Conservation (phyloP, 2,888 invertebrate genomes). For the Ectemnius cavifrons region DNA sequence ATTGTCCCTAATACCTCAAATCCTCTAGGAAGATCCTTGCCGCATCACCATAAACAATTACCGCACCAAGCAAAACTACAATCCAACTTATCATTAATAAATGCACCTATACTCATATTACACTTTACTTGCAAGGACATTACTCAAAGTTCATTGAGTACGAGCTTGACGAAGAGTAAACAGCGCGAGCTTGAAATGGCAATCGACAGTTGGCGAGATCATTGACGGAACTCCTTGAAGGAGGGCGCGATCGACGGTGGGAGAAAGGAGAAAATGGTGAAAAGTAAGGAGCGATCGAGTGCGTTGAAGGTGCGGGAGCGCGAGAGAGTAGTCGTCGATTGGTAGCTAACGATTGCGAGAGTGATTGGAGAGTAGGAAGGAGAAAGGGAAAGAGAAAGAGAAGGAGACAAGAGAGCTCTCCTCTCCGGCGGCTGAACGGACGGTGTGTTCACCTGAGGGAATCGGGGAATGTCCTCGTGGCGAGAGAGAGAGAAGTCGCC, state of each 20-base stretch:
- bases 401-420: slow-evolving; percentile 16
- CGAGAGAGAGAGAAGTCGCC: slow-evolving; percentile 53
- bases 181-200: too few species aligned
- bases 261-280: slow-evolving; percentile 60
- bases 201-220: slow-evolving; percentile 31
- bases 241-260: not conserved
- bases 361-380: slow-evolving; percentile 14
- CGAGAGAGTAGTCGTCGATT: not conserved
- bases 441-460: slow-evolving; percentile 44
- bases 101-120: too few species aligned
- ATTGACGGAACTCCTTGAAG: slow-evolving; percentile 33
- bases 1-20: too few species aligned
- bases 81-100: too few species aligned
- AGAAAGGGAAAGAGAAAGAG: slow-evolving; percentile 9
- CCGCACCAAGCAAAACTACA: too few species aligned
- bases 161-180: too few species aligned
- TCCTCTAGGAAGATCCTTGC: too few species aligned
- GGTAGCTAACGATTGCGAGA: not conserved
- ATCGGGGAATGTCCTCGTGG: slow-evolving; percentile 60
- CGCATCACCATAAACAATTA: too few species aligned
- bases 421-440: slow-evolving; percentile 27
- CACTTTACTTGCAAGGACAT: too few species aligned
- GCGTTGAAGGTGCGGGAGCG: not conserved
- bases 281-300: slow-evolving; percentile 31
- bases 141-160: too few species aligned